Evolutionary conservation across 1,140 invertebrate genomes (phyloP), one percentile per base, ranked within the genome.

Genomic region (Eumaeus atala): DNA sequence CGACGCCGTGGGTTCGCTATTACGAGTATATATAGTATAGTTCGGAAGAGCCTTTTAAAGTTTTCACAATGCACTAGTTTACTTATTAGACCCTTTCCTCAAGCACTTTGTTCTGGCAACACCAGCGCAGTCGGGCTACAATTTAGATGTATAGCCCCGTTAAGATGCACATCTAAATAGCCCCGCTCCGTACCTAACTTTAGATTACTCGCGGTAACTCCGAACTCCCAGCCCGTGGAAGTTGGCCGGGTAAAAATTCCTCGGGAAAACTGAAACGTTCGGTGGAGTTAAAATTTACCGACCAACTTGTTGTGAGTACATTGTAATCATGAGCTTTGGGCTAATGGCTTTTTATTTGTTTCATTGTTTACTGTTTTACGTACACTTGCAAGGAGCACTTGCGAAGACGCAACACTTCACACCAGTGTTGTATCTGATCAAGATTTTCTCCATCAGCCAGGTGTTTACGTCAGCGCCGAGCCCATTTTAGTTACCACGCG

Each of bases 91-190:
- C 16, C 17, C 40, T 14, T n/a, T n/a, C n/a, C n/a, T n/a, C n/a
- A n/a, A 14, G 40, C 9, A 44, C 14, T 44, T 44, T 44, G 40
- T 44, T 44, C 17, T 16, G 40, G 17, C 8, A 44, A 44, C 40
- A 44, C 54, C 36, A 49, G 57, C 54, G 61, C 54, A 49, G n/a
- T n/a, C n/a, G n/a, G n/a, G n/a, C 59, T 70, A 79, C 79, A 85
- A 85, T 85, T 74, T 81, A 85, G 82, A 85, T 84, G 82, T 85
- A 85, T 79, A 70, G 75, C 58, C 65, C 72, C 80, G 80, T 82
- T 84, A 81, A 85, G 82, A 85, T 85, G 80, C 78, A 74, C 82
- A 84, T 85, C 82, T 85, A 84, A 85, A 85, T 81, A 82, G 82
- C 82, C 72, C 72, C 70, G 80, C 75, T 71, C 73, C n/a, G n/a